Evolutionary conservation across 2,797 vertebrate genomes (phyloP), one percentile per base, ranked within the genome.

Genomic region (Hemibagrus guttatus): DNA sequence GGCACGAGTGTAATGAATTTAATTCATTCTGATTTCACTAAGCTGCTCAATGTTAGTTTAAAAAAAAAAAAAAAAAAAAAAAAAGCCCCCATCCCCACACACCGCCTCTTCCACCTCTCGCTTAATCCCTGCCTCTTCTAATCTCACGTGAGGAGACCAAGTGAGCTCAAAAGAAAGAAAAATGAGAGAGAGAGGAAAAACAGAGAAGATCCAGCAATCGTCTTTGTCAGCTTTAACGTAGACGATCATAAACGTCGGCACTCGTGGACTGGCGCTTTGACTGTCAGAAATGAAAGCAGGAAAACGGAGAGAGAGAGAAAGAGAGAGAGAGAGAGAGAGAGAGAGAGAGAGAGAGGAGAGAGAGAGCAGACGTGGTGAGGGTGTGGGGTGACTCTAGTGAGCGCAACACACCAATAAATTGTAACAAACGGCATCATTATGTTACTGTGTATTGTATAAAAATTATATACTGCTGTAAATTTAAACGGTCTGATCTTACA

Each of bases 51-150:
- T 87, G 85, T 89, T 93, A 58, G 86, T 93, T 93, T n/a, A n/a
- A n/a, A n/a, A 83, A 88, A 85, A 91, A 89, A 89, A 90, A 89
- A 83, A 84, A 86, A 86, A 72, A 82, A 86, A 54, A 59, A 52
- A 78, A 72, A 17, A 1, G 31, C 76, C 74, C 28, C 54, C 64
- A 49, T 68, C 82, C 26, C 72, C 35, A 39, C 81, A 83, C 83
- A 54, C 84, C 61, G 86, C 81, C 79, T 54, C 28, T 80, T 66
- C 74, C 69, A 46, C 80, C 84, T 89, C 88, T 88, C 76, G 75
- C 87, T 88, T 93, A 93, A 94, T 93, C 92, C 92, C 89, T 91
- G 82, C 84, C 86, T 93, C 89, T 89, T 90, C 88, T 90, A 92
- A 91, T 92, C 92, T 89, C 90, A 89, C 83, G 90, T 86, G 72